phyloP scores from a whole-genome alignment of 2,113 vertebrate species.

The Gallinago jamesoni region DNA sequence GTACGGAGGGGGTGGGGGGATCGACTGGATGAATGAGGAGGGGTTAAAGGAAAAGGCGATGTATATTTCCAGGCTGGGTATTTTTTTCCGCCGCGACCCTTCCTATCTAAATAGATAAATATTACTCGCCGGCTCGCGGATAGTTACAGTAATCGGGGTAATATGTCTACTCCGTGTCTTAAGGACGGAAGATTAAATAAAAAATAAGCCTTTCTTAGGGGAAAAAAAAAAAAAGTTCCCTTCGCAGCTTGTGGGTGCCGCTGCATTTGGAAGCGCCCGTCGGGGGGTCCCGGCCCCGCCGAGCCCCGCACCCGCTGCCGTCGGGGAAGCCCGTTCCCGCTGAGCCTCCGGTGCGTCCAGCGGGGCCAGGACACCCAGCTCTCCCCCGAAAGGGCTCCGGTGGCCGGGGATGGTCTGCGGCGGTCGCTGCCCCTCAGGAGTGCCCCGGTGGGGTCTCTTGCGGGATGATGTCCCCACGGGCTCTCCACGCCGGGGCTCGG shows the following conservation, averaged over 20 bases:
- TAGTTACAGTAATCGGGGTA: conserved; percentile 17
- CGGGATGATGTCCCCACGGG: not conserved
- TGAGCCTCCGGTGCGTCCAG: not conserved
- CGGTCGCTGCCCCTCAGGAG: not conserved
- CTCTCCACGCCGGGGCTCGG: not conserved
- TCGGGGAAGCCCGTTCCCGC: not conserved
- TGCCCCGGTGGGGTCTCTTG: not conserved
- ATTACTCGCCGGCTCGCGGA: not conserved
- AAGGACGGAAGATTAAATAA: not conserved
- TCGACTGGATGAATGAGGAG: conserved; percentile 31
- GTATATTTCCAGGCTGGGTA: conserved; percentile 34
- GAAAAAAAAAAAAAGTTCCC: not conserved
- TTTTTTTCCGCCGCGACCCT: not conserved
- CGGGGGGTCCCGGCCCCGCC: accelerated
- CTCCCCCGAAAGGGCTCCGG: not conserved
- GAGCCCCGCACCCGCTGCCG: not conserved
- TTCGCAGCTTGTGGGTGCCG: not conserved
- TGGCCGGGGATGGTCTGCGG: not conserved
- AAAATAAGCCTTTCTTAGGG: not conserved
- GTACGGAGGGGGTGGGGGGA: not conserved
- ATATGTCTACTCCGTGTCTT: not conserved
- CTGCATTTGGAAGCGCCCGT: not conserved
- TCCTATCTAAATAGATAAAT: conserved; percentile 57
- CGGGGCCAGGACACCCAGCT: not conserved
- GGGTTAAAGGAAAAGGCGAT: conserved; percentile 51